A percentile compares a stretch with the other conserved stretches of the same genome.
phyloP scores from a whole-genome alignment of 2,113 vertebrate species.

The Glaucidium brasilianum region DNA sequence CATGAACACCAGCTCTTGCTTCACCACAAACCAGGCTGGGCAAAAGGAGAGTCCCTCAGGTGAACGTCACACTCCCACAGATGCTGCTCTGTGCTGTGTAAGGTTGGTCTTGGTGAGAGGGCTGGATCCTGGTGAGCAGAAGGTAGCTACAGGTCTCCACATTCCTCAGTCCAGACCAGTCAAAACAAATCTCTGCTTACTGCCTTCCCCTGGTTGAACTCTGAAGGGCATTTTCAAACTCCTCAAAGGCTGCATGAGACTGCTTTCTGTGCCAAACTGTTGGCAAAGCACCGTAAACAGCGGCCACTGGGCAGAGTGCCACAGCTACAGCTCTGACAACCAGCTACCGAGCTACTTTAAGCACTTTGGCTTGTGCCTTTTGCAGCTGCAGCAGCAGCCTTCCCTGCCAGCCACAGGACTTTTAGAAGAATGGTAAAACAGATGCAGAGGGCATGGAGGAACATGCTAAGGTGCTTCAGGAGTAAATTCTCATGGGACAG shows the following conservation, averaged over 20 bases:
- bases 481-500: not conserved
- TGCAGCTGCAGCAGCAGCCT: not conserved
- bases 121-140: not conserved
- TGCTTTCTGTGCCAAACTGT: not conserved
- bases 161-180: not conserved
- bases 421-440: not conserved
- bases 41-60: not conserved
- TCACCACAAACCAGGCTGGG: not conserved
- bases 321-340: not conserved
- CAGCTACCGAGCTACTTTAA: not conserved
- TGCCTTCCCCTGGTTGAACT: not conserved
- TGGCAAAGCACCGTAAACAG: not conserved
- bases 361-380: not conserved
- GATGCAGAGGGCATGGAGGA: accelerated
- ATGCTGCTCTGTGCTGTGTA: not conserved
- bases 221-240: not conserved
- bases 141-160: not conserved
- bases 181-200: not conserved
- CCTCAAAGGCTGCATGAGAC: not conserved
- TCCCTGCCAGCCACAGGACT: not conserved
- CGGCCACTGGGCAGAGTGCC: not conserved
- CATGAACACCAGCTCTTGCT: not conserved
- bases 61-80: accelerated
- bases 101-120: not conserved
- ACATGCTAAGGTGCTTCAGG: not conserved